A percentile compares a stretch with the other conserved stretches of the same genome.
Conservation (phyloP, 1,140 invertebrate species). For the Phymastichus coffea region DNA sequence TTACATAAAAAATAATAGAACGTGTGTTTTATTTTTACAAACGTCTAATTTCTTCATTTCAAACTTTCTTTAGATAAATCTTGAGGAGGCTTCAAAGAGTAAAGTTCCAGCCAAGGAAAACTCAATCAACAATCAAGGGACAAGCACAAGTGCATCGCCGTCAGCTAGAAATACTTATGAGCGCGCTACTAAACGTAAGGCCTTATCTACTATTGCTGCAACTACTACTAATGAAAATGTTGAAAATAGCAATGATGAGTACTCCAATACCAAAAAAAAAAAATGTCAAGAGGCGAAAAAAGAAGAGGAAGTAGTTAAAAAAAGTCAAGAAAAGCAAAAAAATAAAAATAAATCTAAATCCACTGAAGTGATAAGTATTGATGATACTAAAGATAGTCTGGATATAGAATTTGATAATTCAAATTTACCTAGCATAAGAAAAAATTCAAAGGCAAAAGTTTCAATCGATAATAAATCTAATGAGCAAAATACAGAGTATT, state of each 20-base stretch:
- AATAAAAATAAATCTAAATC: not conserved
- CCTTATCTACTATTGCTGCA: constrained; percentile 25
- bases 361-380: constrained; percentile 2
- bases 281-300: constrained; percentile 24
- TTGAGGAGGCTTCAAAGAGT: constrained; percentile 30
- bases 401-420: constrained; percentile 8
- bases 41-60: constrained; percentile 37
- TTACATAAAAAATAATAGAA: constrained; percentile 37
- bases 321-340: constrained; percentile 9
- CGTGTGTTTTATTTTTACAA: constrained; percentile 31
- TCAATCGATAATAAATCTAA: not conserved
- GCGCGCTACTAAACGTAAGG: constrained; percentile 40
- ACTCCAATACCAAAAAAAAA: constrained; percentile 32
- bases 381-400: constrained; percentile 11
- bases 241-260: constrained; percentile 26
- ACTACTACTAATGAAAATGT: constrained; percentile 24
- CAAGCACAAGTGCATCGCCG: not conserved
- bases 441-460: not conserved
- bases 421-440: not conserved
- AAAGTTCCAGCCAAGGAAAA: constrained; percentile 25
- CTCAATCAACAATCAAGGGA: constrained; percentile 4
- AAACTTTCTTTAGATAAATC: constrained; percentile 38
- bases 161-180: constrained; percentile 9
- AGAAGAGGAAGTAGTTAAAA: not conserved
- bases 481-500: constrained; percentile 16